Base-by-base conservation (phyloP, 2,113 vertebrate genomes). In the Pteropus alecto region DNA sequence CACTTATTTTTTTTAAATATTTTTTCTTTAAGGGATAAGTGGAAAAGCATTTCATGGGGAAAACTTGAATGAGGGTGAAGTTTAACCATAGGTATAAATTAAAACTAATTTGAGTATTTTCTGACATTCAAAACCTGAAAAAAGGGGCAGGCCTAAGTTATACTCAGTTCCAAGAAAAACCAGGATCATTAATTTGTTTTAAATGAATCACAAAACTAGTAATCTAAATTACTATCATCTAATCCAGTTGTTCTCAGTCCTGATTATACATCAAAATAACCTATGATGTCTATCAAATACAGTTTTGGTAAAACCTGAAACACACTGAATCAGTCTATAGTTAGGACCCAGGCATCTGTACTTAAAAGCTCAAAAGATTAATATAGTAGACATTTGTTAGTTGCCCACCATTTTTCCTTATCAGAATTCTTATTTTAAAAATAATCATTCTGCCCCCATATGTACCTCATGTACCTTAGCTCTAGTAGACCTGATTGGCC, bases 21-120 rank as follows among this genome's bases (percentile, higher is more conserved):
- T 26, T 51, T 24, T 19, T n/a, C 51, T 61, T 73, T 91, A 77
- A 28, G 11, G 19, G 21, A 30, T 28, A 95, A 5, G 68, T 67
- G 11, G 74, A 13, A 81, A 85, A 48, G 26, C 38, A 58, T 79
- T 63, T 87, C 38, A 28, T 83, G 28, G 63, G 24, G 35, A 83
- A 77, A 86, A 77, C 18, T 51, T 76, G 51, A 43, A 67, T 6
- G 60, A 87, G 48, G 48, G 56, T 92, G 60, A 88, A 56, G 28
- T 61, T 90, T 83, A 84, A 51, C 74, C 19, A 6, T 61, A 87
- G 4, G 2, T 77, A 82, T 87, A 76, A 78, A 78, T 70, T 83
- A 95, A 90, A 77, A 83, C 30, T 65, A 35, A 81, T 85, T 2
- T 90, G 65, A 87, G 6, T 78, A 77, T 87, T 95, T 88, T 93